These are phyloP conservation scores for Bombus breviceps DNA, from an alignment of 1,140 invertebrate genomes.

Conservation along the genomic window DNA sequence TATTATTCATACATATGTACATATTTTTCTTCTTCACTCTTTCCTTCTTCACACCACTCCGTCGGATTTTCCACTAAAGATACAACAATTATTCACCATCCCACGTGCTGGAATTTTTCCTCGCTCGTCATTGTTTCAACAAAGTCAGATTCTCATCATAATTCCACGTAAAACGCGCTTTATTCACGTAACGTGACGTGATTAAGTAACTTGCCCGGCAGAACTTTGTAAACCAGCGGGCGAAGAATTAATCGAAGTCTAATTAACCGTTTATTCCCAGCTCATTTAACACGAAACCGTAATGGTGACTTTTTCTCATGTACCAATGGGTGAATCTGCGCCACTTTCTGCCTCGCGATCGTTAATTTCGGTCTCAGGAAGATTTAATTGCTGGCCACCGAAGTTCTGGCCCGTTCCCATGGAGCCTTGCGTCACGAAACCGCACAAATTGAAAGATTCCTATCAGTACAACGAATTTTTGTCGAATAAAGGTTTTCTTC, in stretches of 20 bases:
- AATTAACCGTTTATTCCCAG: constrained; percentile 27
- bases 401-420: background rate
- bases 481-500: too few species aligned
- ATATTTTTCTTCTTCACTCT: background rate
- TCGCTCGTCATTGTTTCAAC: background rate
- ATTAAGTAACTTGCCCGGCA: background rate
- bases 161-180: background rate
- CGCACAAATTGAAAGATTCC: constrained; percentile 55
- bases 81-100: background rate
- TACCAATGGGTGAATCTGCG: background rate
- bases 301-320: background rate
- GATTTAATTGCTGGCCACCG: constrained; percentile 26
- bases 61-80: background rate
- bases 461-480: constrained; percentile 36
- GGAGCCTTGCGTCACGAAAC: background rate
- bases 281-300: constrained; percentile 10
- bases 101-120: background rate
- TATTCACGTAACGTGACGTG: background rate
- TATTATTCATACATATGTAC: too few species aligned
- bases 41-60: too few species aligned
- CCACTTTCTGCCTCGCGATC: background rate
- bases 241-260: constrained; percentile 14
- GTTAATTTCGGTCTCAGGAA: constrained; percentile 20
- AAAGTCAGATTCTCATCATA: background rate
- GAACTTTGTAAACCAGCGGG: background rate